These are phyloP conservation scores for Lasioglossum lativentre DNA, from an alignment of 2,888 invertebrate genomes.

Conservation along the genomic window DNA sequence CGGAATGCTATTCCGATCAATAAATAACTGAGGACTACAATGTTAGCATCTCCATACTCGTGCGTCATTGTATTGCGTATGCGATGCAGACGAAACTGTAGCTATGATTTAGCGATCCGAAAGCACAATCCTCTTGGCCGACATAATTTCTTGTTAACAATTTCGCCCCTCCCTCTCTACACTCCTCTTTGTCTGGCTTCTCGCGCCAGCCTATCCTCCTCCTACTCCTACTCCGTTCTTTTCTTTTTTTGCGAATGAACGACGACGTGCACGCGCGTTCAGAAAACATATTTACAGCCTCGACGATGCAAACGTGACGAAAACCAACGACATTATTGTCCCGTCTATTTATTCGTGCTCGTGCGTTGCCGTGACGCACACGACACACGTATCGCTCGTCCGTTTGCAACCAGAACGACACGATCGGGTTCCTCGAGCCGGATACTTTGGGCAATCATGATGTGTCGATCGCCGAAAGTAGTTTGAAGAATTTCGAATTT, in stretches of 20 bases:
- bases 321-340: constrained; percentile 14
- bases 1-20: background rate
- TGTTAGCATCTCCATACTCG: background rate
- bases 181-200: background rate
- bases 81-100: constrained; percentile 26
- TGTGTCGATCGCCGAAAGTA: background rate
- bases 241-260: constrained; percentile 18
- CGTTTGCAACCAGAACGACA: background rate
- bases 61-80: constrained; percentile 10
- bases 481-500: background rate
- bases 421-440: background rate
- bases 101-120: constrained; percentile 56
- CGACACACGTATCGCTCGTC: background rate
- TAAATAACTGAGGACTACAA: constrained; percentile 2
- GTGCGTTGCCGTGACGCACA: constrained; percentile 4
- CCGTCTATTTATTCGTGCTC: constrained; percentile 1
- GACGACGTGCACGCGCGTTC: constrained; percentile 2
- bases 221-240: background rate
- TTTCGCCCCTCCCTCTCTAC: constrained; percentile 25
- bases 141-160: constrained; percentile 50
- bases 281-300: constrained; percentile 9
- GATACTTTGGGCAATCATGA: background rate
- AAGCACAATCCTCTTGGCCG: constrained; percentile 32
- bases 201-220: background rate
- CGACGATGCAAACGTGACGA: constrained; percentile 21